Percentiles rank a stretch among this genome's conserved stretches.
Evolutionary conservation across 2,888 invertebrate species (phyloP).

Genomic region (Plagodis dolabraria): DNA sequence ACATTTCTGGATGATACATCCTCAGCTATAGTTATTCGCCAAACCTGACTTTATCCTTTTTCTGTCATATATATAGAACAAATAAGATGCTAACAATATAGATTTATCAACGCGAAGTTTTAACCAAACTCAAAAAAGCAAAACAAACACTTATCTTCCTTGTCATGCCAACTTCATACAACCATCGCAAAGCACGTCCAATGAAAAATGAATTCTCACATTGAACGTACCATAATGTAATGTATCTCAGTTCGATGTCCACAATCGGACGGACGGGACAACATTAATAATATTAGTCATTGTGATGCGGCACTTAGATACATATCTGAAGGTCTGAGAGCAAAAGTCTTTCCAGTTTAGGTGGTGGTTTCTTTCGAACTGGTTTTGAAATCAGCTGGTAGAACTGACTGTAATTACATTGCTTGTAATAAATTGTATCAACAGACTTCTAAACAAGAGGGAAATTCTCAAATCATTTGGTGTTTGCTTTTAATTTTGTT

Average conservation of each 20-base stretch:
- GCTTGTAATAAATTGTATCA: no score
- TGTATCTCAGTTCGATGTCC: slow-evolving; percentile 62
- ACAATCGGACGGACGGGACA: slow-evolving; percentile 67
- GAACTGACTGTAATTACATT: no score
- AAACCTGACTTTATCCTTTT: no score
- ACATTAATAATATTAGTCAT: slow-evolving; percentile 80
- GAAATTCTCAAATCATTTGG: no score
- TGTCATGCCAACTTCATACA: slow-evolving; percentile 68
- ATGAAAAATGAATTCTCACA: slow-evolving; percentile 72
- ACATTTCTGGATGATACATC: no score
- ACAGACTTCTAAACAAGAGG: no score
- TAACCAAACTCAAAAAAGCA: slow-evolving; percentile 29
- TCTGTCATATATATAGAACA: no score
- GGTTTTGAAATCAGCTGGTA: not conserved
- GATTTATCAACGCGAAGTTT: no score
- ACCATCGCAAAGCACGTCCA: slow-evolving; percentile 49
- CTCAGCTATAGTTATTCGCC: no score
- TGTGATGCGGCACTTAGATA: slow-evolving; percentile 63
- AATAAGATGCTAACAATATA: no score
- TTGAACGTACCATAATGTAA: slow-evolving; percentile 76
- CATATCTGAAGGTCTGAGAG: slow-evolving; percentile 49
- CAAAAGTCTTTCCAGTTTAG: slow-evolving; percentile 8
- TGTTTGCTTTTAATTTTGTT: no score
- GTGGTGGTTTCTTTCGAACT: not conserved
- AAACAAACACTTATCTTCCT: slow-evolving; percentile 67